These are phyloP conservation scores for Megalops cyprinoides DNA, from an alignment of 2,797 vertebrate species.

Conservation along the genomic window DNA sequence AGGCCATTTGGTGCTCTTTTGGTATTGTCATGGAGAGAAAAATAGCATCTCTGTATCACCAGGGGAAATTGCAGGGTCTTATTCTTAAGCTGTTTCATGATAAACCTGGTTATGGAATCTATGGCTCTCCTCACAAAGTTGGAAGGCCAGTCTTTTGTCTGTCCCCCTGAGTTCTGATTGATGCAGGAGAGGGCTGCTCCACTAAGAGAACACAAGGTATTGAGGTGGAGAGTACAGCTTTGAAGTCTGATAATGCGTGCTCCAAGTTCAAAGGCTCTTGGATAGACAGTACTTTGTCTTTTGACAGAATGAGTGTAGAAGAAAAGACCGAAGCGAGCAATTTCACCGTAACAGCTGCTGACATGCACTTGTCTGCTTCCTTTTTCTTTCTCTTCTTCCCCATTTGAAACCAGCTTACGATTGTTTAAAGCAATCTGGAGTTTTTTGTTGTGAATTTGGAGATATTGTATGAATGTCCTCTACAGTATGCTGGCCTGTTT, in stretches of 20 bases:
- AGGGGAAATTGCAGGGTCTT: conserved; percentile 6
- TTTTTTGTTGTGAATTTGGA: background rate
- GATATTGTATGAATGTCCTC: background rate
- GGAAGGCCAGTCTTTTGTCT: background rate
- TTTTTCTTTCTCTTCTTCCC: conserved; percentile 2
- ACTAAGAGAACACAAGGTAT: conserved; percentile 59
- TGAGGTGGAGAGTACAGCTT: conserved; percentile 63
- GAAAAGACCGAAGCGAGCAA: conserved; percentile 60
- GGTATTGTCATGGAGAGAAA: background rate
- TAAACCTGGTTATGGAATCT: conserved; percentile 9
- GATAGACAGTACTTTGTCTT: conserved; percentile 70
- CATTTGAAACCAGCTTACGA: conserved; percentile 2
- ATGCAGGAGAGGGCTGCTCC: conserved; percentile 48
- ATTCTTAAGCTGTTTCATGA: conserved; percentile 11
- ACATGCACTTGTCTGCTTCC: background rate
- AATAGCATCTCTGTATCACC: conserved; percentile 18
- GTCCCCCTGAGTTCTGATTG: conserved; percentile 20
- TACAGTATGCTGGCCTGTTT: background rate
- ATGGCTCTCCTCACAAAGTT: conserved; percentile 1
- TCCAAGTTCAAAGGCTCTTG: conserved; percentile 65
- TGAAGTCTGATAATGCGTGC: conserved; percentile 73
- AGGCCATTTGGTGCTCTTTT: conserved; percentile 1
- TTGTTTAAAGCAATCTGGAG: background rate
- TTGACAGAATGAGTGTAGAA: conserved; percentile 70
- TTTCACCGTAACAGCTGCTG: conserved; percentile 13